Evolutionary conservation across 1,140 invertebrate genomes (phyloP).

Genomic region (Saxidomus purpurata): DNA sequence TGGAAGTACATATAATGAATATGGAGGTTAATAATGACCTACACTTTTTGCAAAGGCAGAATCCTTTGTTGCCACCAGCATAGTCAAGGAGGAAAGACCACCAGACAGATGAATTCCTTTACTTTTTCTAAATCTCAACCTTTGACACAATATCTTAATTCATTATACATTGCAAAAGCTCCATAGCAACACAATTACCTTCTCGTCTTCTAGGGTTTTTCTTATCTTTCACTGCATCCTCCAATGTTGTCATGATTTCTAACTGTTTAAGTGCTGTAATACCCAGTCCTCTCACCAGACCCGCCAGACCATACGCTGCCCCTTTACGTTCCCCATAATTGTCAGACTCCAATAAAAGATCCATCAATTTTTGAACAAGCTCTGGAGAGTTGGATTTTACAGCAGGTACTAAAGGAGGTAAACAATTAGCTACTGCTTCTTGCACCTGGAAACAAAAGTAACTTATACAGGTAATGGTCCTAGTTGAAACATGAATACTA

Average conservation of each 20-base stretch:
- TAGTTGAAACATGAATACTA: too few species aligned
- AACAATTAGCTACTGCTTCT: slow-evolving; percentile 98
- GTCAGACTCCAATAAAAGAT: slow-evolving; percentile 95
- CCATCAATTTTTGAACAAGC: slow-evolving; percentile 95
- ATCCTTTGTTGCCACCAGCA: too few species aligned
- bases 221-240: slow-evolving; percentile 98
- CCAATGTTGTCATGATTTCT: slow-evolving; percentile 98
- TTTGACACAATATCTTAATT: too few species aligned
- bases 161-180: too few species aligned
- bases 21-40: too few species aligned
- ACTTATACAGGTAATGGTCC: too few species aligned
- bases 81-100: too few species aligned
- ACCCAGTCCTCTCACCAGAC: slow-evolving; percentile 96
- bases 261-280: slow-evolving; percentile 98
- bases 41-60: too few species aligned
- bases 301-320: slow-evolving; percentile 87
- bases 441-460: slow-evolving; percentile 91
- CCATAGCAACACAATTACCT: slow-evolving; percentile 87
- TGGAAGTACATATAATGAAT: too few species aligned
- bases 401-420: slow-evolving; percentile 96
- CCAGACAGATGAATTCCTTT: too few species aligned
- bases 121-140: too few species aligned
- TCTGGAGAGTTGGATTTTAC: slow-evolving; percentile 96
- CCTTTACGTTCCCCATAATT: slow-evolving; percentile 98
- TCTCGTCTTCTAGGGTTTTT: slow-evolving; percentile 97